Percentiles rank a stretch among this genome's conserved stretches.
phyloP scores from a whole-genome alignment of 2,113 vertebrate genomes.

The Sceloporus undulatus region DNA sequence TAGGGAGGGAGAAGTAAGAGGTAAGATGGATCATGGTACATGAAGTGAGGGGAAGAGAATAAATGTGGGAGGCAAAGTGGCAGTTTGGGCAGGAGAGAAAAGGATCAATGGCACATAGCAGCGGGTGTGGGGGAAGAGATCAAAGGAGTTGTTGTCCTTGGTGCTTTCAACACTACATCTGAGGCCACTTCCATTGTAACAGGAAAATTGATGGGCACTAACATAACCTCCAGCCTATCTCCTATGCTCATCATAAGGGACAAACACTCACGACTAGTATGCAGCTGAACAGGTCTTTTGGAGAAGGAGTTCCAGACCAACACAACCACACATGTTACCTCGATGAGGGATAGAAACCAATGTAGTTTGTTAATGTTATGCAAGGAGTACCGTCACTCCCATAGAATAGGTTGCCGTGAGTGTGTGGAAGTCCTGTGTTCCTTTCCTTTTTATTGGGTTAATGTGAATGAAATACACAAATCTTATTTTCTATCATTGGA shows the following conservation, averaged over 20 bases:
- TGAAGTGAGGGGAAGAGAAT: no score
- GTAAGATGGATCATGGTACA: no score
- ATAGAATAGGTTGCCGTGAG: neutral
- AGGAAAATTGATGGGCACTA: neutral
- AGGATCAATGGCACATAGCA: no score
- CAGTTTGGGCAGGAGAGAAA: no score
- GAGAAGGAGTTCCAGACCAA: neutral
- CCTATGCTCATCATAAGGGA: neutral
- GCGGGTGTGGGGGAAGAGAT: no score
- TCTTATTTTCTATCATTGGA: conserved; percentile 17
- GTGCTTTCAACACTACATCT: no score
- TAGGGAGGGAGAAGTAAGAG: no score
- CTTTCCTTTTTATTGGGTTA: neutral
- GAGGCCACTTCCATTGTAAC: no score
- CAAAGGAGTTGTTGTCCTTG: no score
- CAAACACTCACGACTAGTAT: neutral
- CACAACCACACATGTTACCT: neutral
- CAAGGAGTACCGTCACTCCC: neutral
- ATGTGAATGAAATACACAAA: neutral
- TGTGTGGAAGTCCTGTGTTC: fast-evolving
- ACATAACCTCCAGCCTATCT: neutral
- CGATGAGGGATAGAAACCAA: neutral
- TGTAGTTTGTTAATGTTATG: neutral
- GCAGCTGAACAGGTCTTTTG: neutral
- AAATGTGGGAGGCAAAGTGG: no score